These are phyloP conservation scores for Phorcus lineatus DNA, from an alignment of 2,888 invertebrate genomes.

Conservation along the genomic window DNA sequence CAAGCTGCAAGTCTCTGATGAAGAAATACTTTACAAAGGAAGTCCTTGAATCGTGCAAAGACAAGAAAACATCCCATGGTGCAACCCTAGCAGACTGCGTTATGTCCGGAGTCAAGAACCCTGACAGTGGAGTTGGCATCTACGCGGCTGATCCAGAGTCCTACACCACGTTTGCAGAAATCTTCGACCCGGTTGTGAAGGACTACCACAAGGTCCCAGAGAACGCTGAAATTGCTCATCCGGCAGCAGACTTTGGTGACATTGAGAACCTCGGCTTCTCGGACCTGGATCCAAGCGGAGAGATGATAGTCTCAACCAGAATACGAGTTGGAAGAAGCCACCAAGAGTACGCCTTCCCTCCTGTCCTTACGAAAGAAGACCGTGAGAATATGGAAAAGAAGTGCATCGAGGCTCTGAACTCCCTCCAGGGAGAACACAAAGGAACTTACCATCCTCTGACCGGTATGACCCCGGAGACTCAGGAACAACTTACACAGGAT, in stretches of 20 bases:
- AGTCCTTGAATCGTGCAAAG: conserved; percentile 40
- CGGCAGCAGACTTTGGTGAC: conserved; percentile 91
- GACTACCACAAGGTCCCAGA: conserved; percentile 63
- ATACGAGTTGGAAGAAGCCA: conserved; percentile 69
- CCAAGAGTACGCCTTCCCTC: conserved; percentile 74
- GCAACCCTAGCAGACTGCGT: conserved; percentile 44
- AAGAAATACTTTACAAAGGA: conserved; percentile 42
- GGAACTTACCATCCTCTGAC: conserved; percentile 73
- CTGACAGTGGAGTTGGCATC: conserved; percentile 86
- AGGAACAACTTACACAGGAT: conserved; percentile 61
- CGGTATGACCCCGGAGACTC: conserved; percentile 55
- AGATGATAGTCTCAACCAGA: conserved; percentile 83
- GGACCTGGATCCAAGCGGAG: conserved; percentile 88
- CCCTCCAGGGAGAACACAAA: conserved; percentile 60
- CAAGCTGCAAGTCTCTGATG: conserved; percentile 41
- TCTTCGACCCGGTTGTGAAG: conserved; percentile 76
- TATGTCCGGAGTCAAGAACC: conserved; percentile 87
- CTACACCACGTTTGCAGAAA: conserved; percentile 59
- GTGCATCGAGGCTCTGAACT: conserved; percentile 47
- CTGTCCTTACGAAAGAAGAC: conserved; percentile 84
- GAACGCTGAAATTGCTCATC: conserved; percentile 81
- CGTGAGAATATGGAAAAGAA: conserved; percentile 57
- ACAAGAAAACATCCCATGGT: conserved; percentile 42
- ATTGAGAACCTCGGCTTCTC: conserved; percentile 84
- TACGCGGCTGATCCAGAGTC: conserved; percentile 65